A percentile compares a stretch with the other conserved stretches of the same genome.
Evolutionary conservation across 2,797 vertebrate genomes (phyloP).

Genomic region (Enteromius treurensis): DNA sequence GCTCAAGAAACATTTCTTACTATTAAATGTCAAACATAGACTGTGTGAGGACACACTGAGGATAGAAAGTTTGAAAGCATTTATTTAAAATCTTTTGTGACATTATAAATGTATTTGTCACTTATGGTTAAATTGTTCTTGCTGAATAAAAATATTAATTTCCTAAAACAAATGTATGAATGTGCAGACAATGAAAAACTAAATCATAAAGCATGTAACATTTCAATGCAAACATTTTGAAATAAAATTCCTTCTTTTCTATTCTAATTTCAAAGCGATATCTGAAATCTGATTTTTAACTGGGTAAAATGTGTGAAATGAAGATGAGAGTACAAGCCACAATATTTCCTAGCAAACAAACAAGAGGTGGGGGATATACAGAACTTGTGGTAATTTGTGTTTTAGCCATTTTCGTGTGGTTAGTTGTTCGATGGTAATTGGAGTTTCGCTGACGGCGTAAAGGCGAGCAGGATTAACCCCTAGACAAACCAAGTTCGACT

Average conservation of each 20-base stretch:
- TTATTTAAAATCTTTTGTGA: not conserved
- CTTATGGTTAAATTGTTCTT: not conserved
- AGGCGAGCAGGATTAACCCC: slow-evolving; percentile 25
- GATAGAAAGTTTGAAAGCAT: too few species aligned
- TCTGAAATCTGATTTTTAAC: not conserved
- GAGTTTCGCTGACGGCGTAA: not conserved
- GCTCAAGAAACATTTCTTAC: not conserved
- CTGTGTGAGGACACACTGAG: too few species aligned
- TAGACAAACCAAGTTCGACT: not conserved
- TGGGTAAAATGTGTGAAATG: too few species aligned
- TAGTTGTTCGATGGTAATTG: not conserved
- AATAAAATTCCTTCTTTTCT: not conserved
- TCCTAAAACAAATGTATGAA: not conserved
- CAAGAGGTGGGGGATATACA: not conserved
- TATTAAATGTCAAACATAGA: not conserved
- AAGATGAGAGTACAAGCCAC: not conserved
- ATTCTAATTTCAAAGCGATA: not conserved
- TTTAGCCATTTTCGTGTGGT: not conserved
- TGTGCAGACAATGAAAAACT: not conserved
- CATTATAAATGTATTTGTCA: not conserved
- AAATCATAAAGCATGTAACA: not conserved
- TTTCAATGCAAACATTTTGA: too few species aligned
- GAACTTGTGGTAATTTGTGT: not conserved
- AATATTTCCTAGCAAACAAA: not conserved
- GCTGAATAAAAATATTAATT: not conserved